Evolutionary conservation across 2,113 vertebrate species (phyloP).

Genomic region (Ia io): DNA sequence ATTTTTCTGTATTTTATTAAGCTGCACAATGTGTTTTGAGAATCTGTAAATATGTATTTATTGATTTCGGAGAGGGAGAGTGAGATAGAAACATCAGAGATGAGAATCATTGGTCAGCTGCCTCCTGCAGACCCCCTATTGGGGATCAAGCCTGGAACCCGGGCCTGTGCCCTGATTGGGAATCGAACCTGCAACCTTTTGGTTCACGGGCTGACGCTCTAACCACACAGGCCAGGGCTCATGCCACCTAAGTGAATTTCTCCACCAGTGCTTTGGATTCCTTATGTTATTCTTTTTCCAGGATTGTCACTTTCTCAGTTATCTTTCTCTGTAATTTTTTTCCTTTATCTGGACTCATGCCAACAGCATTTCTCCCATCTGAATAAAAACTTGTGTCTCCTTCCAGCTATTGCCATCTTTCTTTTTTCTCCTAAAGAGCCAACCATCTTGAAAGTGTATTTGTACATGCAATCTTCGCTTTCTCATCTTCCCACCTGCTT

Average conservation of each 20-base stretch:
- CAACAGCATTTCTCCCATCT: not conserved
- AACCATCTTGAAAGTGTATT: not conserved
- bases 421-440: not conserved
- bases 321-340: not conserved
- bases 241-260: not conserved
- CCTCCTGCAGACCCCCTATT: too few species aligned
- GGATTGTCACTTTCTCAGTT: not conserved
- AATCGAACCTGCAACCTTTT: too few species aligned
- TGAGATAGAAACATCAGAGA: too few species aligned
- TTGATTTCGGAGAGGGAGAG: too few species aligned
- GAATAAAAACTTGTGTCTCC: not conserved
- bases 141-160: too few species aligned
- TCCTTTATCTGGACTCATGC: not conserved
- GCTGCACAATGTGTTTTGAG: too few species aligned
- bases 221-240: too few species aligned
- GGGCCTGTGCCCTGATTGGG: too few species aligned
- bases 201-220: too few species aligned
- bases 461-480: not conserved
- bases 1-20: too few species aligned
- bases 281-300: not conserved
- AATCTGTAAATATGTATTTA: too few species aligned
- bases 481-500: not conserved
- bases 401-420: not conserved
- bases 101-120: too few species aligned
- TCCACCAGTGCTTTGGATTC: not conserved